phyloP scores from a whole-genome alignment of 2,888 invertebrate genomes.

The Cephalotes varians region DNA sequence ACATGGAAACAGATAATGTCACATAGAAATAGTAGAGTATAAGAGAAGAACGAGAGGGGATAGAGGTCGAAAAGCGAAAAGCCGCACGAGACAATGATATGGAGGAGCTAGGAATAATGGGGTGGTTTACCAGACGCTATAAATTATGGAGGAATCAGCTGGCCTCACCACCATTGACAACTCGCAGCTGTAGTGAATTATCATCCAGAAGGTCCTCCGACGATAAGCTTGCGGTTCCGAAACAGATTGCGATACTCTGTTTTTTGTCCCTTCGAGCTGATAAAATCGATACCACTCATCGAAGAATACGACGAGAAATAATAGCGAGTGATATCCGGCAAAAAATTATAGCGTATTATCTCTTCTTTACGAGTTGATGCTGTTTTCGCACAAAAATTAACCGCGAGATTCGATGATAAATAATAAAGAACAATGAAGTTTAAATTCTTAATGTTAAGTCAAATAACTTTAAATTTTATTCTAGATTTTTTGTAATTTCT shows the following conservation, averaged over 20 bases:
- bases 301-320: slow-evolving; percentile 35
- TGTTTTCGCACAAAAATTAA: slow-evolving; percentile 1
- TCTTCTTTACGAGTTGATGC: not conserved
- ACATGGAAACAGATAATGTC: slow-evolving; percentile 44
- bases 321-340: not conserved
- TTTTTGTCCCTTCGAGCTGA: slow-evolving; percentile 29
- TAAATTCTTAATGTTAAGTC: not conserved
- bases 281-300: slow-evolving; percentile 11
- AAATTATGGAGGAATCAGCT: slow-evolving; percentile 74
- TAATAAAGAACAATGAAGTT: not conserved
- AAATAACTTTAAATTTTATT: not conserved
- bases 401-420: not conserved
- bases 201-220: slow-evolving; percentile 55
- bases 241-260: slow-evolving; percentile 49
- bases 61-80: slow-evolving; percentile 64
- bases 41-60: not conserved
- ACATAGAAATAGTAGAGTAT: slow-evolving; percentile 3
- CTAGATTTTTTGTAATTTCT: not conserved
- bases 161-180: slow-evolving; percentile 67
- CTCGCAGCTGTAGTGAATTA: slow-evolving; percentile 71
- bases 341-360: slow-evolving; percentile 33
- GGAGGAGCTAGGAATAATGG: slow-evolving; percentile 66
- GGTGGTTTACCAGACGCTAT: slow-evolving; percentile 68
- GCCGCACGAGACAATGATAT: slow-evolving; percentile 69
- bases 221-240: slow-evolving; percentile 57